Conservation (phyloP, 2,113 vertebrate species). For the Elachura formosa region DNA sequence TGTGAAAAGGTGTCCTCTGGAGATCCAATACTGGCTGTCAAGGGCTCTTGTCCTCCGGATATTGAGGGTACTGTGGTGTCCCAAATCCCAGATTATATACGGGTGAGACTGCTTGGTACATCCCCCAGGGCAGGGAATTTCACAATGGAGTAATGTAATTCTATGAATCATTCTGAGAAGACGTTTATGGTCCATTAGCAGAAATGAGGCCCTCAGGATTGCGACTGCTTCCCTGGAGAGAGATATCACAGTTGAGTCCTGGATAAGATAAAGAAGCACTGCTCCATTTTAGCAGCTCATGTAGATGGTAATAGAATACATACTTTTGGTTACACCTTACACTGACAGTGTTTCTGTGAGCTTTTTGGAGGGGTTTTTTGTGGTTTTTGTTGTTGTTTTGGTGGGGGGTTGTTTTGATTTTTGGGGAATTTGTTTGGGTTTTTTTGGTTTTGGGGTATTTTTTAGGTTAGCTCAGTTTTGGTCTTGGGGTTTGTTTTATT, state of each 20-base stretch:
- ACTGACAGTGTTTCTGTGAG: not conserved
- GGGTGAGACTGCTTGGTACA: not conserved
- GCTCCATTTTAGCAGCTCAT: not conserved
- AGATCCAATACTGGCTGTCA: not conserved
- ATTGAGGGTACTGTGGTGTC: not conserved
- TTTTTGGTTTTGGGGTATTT: too few species aligned
- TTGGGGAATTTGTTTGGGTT: too few species aligned
- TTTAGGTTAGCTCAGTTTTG: not conserved
- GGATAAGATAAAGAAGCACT: not conserved
- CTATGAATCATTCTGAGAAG: not conserved
- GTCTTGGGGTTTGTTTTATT: too few species aligned
- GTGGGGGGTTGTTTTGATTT: too few species aligned
- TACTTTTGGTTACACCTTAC: not conserved
- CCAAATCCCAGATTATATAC: not conserved
- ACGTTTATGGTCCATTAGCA: not conserved
- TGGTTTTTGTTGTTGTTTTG: not conserved
- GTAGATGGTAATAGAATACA: not conserved
- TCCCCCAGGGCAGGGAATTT: too few species aligned
- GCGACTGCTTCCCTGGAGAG: rapidly evolving
- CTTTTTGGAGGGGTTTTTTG: rapidly evolving
- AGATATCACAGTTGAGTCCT: not conserved
- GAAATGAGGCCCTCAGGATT: not conserved
- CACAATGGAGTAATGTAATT: not conserved
- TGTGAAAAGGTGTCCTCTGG: not conserved
- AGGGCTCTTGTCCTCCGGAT: not conserved